Evolutionary conservation across 2,797 vertebrate species (phyloP), one percentile per base, ranked within the genome.

Genomic region (Phataginus tricuspis): DNA sequence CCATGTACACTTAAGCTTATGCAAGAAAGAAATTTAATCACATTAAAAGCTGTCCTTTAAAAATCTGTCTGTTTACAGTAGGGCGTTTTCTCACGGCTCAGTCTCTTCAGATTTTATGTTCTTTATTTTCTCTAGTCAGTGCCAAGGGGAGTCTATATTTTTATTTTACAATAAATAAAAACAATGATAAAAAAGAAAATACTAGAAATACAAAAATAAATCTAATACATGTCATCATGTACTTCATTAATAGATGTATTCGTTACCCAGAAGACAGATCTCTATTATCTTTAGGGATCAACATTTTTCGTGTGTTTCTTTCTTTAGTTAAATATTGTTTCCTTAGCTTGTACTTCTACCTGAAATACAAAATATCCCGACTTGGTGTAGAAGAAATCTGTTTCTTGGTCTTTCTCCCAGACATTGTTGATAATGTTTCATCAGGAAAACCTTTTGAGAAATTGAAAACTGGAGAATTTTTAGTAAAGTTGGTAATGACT

Each of bases 21-120:
- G 7, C 71, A 92, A 94, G n/a, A 69, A 11, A 82, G 31, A 94
- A 86, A n/a, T 57, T 71, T 96, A 95, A 89, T 96, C 72, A 87
- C 16, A 82, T 71, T 71, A 53, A 89, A 96, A 79, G 23, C 2
- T 84, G 31, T 75, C 45, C 57, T 97, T 89, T 96, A 93, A 86
- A 72, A 90, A 83, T 74, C 72, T 39, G 61, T 21, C 37, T 83
- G 3, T 89, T 96, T 53, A 34, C 57, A 91, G 19, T 57, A 42
- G 27, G 27, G 5, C 7, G 11, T 89, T 87, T 63, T n/a, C 82
- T 53, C 18, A 61, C 83, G 18, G 9, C 31, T 66, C 1, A 39
- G 7, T 80, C 93, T 95, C 29, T 19, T 89, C 34, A 27, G 39
- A 51, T 77, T 51, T 64, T 57, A 1, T 37, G 39, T 55, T 85